Evolutionary conservation across 2,888 invertebrate species (phyloP), one percentile per base, ranked within the genome.

Genomic region (Siphlonurus alternatus): DNA sequence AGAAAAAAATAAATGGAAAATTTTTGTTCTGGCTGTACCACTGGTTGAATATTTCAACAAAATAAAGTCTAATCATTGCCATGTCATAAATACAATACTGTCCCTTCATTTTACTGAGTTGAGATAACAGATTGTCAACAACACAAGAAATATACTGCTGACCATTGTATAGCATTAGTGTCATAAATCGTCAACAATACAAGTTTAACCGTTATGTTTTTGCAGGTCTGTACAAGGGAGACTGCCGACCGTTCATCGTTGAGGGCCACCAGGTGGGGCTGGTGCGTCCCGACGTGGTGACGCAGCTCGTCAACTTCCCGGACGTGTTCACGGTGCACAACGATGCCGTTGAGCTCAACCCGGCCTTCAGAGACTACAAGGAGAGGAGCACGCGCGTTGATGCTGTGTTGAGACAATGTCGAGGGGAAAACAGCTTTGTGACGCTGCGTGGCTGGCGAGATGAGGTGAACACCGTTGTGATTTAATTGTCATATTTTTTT

Each of bases 381-480:
- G 89, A 91, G 72, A 82, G 93, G 70, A 89, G 89, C 66, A 80
- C 81, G 64, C 83, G 84, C 72, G 81, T 95, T 61, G 91, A 90
- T 68, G 82, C 84, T 74, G 87, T 94, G 66, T 79, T 96, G 71
- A 81, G 83, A 70, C 84, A 88, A 73, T 80, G 93, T 73, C 81
- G 87, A 66, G 82, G 82, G 67, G 84, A 89, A 70, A 85, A 88
- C 72, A 81, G 84, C 69, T 88, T 93, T 73, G 80, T 87, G 68
- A 88, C 94, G 59, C 78, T 93, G 7, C 86, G 87, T 73, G 94
- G 95, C 20, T 96, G 95, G 95, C 81, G 95, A 73, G 88, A 95
- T 80, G 95, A 96, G 84, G 89, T 89, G 75, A 70, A 66, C 64
- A 5, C n/a, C n/a, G n/a, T n/a, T n/a, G n/a, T n/a, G n/a, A 23